phyloP scores from a whole-genome alignment of 2,888 invertebrate genomes.

The Cordylochernes scorpioides region DNA sequence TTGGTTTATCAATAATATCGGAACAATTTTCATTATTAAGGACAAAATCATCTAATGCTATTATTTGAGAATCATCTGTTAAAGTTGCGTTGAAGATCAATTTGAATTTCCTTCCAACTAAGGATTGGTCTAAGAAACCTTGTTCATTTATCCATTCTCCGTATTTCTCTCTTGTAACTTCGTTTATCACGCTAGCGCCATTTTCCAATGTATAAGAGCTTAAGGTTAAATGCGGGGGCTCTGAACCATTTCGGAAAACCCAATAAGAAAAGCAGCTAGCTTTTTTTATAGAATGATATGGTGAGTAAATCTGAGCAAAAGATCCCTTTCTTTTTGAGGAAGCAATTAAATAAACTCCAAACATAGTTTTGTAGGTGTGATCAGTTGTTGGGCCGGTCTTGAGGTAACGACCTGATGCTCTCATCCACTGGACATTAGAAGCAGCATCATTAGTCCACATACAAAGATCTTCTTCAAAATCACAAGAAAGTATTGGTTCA shows the following conservation, averaged over 20 bases:
- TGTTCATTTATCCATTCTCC: constrained; percentile 9
- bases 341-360: constrained; percentile 10
- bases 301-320: constrained; percentile 8
- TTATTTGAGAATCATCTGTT: constrained; percentile 5
- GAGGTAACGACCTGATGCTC: constrained; percentile 7
- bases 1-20: constrained; percentile 3
- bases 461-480: constrained; percentile 12
- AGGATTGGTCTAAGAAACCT: constrained; percentile 1
- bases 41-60: constrained; percentile 11
- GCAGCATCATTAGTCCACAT: constrained; percentile 8
- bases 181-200: no score
- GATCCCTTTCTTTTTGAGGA: background rate
- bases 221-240: constrained; percentile 3
- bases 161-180: no score
- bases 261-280: constrained; percentile 8
- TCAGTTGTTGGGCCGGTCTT: constrained; percentile 6
- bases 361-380: constrained; percentile 6
- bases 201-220: constrained; percentile 3
- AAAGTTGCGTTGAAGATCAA: constrained; percentile 6
- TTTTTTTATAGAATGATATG: constrained; percentile 4
- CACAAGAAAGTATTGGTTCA: constrained; percentile 9
- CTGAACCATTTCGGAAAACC: constrained; percentile 6
- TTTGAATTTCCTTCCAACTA: constrained; percentile 5
- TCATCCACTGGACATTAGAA: constrained; percentile 5
- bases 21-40: constrained; percentile 5